Evolutionary conservation across 2,797 vertebrate genomes (phyloP), one percentile per base, ranked within the genome.

Genomic region (Tamandua tetradactyla): DNA sequence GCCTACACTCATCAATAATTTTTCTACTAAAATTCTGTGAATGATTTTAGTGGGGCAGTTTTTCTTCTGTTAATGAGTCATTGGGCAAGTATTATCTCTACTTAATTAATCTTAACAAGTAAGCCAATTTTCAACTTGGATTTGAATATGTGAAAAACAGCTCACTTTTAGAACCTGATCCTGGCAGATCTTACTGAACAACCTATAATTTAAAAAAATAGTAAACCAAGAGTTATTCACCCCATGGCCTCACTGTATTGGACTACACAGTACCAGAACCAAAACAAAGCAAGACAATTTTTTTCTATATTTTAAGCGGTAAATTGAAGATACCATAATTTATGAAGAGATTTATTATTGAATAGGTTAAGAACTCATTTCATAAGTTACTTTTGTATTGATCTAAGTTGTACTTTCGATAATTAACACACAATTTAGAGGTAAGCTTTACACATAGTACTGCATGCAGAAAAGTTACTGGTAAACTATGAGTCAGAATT

Each of bases 61-160:
- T 94, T 87, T 74, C 57, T 94, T 91, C 84, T 95, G 32, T 84
- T 91, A 95, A 95, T 84, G 44, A 97, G 57, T 44, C 13, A 44
- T 40, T 78, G 57, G 88, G 62, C 72, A 94, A 72, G 25, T 81
- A 79, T 57, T 82, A 35, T 13, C 64, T 85, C 89, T 64, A 72
- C 55, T 71, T 95, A 95, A 84, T 96, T 91, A 89, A 68, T 89
- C 87, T 92, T 93, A 90, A 90, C 35, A 94, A 94, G 57, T 30
- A 93, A 95, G 25, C 4, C 68, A 87, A 8, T 69, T 74, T 89
- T 87, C 87, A 87, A 69, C 49, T 68, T 87, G 15, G 37, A 79
- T 85, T 95, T 74, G 94, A 32, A 72, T 61, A 68, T 40, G 35
- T 92, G 72, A 72, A 94, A 95, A 97, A 94, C 72, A 94, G 85